Evolutionary conservation across 2,113 vertebrate species (phyloP).

Genomic region (Pterophyllum scalare): DNA sequence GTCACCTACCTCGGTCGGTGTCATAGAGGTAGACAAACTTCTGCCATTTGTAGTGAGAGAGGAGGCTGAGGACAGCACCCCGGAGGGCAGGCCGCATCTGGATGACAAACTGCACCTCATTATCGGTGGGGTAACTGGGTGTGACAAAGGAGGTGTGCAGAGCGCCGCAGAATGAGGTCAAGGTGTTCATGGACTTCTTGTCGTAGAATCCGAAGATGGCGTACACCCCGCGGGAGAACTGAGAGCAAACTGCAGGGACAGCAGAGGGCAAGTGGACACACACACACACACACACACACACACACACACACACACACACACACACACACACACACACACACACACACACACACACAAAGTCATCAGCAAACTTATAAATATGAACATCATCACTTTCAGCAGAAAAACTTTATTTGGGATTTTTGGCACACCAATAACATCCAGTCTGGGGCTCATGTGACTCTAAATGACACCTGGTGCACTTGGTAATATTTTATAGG

Average conservation of each 20-base stretch:
- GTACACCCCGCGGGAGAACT: constrained; percentile 98
- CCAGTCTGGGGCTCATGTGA: constrained; percentile 6
- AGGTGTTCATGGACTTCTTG: constrained; percentile 99
- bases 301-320: too few relatives aligned
- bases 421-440: constrained; percentile 22
- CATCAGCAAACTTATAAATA: constrained; percentile 26
- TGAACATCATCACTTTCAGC: constrained; percentile 15
- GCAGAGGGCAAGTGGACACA: background rate
- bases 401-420: constrained; percentile 8
- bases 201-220: constrained; percentile 99
- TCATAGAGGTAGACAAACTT: constrained; percentile 99
- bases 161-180: constrained; percentile 98
- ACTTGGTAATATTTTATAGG: background rate
- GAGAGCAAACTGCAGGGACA: constrained; percentile 91
- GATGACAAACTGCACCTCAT: constrained; percentile 99
- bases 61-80: constrained; percentile 93
- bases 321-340: too few relatives aligned
- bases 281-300: too few relatives aligned
- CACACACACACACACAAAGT: background rate
- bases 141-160: constrained; percentile 98
- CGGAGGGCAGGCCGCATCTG: constrained; percentile 96
- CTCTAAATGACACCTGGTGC: background rate
- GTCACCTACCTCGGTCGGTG: constrained; percentile 94
- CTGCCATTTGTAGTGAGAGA: constrained; percentile 96
- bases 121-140: constrained; percentile 96